Conservation (phyloP, 2,888 invertebrate species). For the Digitonthophagus gazella region DNA sequence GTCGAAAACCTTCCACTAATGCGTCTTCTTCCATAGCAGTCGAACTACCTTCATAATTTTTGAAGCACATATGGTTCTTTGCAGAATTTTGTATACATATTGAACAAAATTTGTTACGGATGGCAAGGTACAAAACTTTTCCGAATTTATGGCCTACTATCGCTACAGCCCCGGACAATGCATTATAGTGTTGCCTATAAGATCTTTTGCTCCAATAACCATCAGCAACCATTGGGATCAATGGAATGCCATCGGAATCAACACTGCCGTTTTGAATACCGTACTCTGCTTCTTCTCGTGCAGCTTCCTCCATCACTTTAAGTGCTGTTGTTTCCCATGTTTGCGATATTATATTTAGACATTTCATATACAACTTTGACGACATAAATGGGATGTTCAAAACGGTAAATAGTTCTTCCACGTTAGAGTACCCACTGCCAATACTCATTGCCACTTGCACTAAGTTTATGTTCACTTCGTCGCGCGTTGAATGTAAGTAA, state of each 20-base stretch:
- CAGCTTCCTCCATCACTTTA: not conserved
- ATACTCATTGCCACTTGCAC: not conserved
- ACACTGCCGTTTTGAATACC: not conserved
- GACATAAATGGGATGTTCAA: slow-evolving; percentile 3
- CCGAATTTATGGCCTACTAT: slow-evolving; percentile 24
- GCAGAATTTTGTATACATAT: slow-evolving; percentile 31
- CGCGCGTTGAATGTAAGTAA: no score
- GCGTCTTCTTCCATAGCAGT: slow-evolving; percentile 30
- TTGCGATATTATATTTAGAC: not conserved
- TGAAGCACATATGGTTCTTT: slow-evolving; percentile 34
- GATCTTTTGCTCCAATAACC: no score
- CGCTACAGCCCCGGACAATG: slow-evolving; percentile 21
- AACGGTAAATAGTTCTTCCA: not conserved
- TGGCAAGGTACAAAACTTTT: slow-evolving; percentile 36
- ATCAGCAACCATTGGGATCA: no score
- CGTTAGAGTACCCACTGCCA: not conserved
- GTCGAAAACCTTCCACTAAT: slow-evolving; percentile 28
- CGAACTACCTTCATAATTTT: slow-evolving; percentile 36
- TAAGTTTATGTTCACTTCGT: no score
- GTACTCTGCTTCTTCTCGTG: not conserved
- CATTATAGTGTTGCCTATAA: slow-evolving; percentile 24
- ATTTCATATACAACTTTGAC: not conserved
- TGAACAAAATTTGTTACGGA: slow-evolving; percentile 38
- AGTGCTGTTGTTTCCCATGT: not conserved
- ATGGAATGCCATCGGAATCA: not conserved